Conservation (phyloP, 1,140 invertebrate genomes). For the Oncopodura yosiiana region DNA sequence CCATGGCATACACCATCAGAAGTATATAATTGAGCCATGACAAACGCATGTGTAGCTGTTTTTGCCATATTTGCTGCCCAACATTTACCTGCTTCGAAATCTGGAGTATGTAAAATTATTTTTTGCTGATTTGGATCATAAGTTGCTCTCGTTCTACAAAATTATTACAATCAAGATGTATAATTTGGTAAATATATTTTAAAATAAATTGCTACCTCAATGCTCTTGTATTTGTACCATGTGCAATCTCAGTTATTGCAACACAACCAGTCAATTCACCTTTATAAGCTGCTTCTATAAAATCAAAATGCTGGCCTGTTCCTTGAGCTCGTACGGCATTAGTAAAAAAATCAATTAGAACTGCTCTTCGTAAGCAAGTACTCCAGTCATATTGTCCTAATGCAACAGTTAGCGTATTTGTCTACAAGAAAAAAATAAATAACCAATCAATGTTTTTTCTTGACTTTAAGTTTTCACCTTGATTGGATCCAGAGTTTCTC, state of each 20-base stretch:
- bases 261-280: no score
- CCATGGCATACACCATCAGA: constrained; percentile 63
- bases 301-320: constrained; percentile 42
- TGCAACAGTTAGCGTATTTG: constrained; percentile 25
- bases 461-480: no score
- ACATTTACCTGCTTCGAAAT: constrained; percentile 46
- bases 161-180: no score
- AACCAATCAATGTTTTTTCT: no score
- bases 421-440: no score
- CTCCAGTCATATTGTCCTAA: constrained; percentile 49
- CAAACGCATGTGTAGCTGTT: constrained; percentile 71
- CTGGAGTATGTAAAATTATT: constrained; percentile 51
- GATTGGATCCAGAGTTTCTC: no score
- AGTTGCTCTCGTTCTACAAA: constrained; percentile 49
- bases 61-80: no score
- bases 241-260: constrained; percentile 71
- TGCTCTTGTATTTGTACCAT: constrained; percentile 51
- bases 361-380: constrained; percentile 41
- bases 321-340: constrained; percentile 39
- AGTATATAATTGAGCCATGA: constrained; percentile 81
- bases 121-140: constrained; percentile 47
- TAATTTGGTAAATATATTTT: no score
- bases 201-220: no score
- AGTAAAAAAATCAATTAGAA: constrained; percentile 37
- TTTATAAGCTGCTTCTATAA: constrained; percentile 39